These are phyloP conservation scores for Ctenodactylus gundi DNA, from an alignment of 2,113 vertebrate genomes.

Conservation along the genomic window DNA sequence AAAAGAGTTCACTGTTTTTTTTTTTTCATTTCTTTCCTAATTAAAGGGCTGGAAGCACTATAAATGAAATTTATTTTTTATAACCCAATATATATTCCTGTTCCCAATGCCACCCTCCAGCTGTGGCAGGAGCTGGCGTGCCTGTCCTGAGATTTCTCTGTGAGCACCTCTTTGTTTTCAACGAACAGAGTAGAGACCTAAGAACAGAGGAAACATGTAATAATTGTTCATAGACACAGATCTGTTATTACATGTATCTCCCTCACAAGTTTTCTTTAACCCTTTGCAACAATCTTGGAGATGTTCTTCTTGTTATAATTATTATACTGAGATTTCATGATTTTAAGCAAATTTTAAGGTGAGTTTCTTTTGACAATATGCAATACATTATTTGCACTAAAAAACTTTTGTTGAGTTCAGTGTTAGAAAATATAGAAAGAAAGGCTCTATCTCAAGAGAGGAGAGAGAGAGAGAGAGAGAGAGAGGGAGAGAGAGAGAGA, in stretches of 20 bases:
- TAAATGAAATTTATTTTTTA: conserved; percentile 31
- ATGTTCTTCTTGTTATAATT: conserved; percentile 60
- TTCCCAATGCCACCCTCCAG: neutral
- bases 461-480: neutral
- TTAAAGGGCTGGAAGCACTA: conserved; percentile 49
- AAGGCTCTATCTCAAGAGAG: neutral
- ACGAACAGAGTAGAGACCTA: neutral
- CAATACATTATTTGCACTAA: neutral
- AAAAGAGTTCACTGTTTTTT: neutral
- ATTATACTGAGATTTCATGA: neutral
- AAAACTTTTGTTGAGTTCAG: neutral
- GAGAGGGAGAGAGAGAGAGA: neutral
- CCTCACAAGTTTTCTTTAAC: neutral
- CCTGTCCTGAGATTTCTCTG: neutral
- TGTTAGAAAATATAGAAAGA: neutral
- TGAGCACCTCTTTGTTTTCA: conserved; percentile 14
- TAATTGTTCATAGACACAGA: neutral
- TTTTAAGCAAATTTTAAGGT: neutral
- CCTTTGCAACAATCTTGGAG: neutral
- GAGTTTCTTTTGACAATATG: neutral
- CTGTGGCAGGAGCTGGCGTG: neutral
- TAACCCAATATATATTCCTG: neutral
- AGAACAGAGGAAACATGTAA: conserved; percentile 21
- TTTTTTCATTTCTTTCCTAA: conserved; percentile 42
- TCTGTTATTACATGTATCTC: conserved; percentile 19